Percentiles rank a stretch among this genome's conserved stretches.
These are phyloP conservation scores for Chironex yamaguchii DNA, from an alignment of 30 jellyfish, hydroid and myxozoan genomes.

Conservation along the genomic window DNA sequence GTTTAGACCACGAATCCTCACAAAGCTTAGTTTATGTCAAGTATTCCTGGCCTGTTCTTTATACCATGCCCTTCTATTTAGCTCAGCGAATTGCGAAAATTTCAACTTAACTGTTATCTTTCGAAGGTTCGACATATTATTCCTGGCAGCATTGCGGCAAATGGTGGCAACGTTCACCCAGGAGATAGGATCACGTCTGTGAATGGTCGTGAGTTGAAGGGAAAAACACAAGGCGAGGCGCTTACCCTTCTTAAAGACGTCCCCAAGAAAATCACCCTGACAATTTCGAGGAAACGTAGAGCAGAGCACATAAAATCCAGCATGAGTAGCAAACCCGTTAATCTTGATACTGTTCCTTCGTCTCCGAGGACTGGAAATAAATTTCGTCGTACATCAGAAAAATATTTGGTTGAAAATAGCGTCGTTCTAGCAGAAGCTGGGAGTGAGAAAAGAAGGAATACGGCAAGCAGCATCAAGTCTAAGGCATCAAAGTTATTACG, in stretches of 20 bases:
- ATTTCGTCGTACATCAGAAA: neutral
- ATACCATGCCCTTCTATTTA: neutral
- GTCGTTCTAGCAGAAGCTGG: neutral
- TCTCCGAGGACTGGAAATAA: neutral
- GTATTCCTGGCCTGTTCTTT: too few relatives aligned
- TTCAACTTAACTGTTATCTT: neutral
- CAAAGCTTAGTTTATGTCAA: too few relatives aligned
- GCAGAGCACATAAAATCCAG: constrained; percentile 7
- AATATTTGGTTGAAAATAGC: neutral
- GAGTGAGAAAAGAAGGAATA: too few relatives aligned
- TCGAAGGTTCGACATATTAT: constrained; percentile 90
- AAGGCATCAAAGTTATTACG: neutral
- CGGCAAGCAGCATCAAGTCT: neutral
- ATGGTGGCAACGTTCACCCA: constrained; percentile 75
- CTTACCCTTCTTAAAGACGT: constrained; percentile 79
- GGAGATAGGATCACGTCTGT: constrained; percentile 78
- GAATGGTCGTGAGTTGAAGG: constrained; percentile 76
- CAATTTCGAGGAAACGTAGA: constrained; percentile 57
- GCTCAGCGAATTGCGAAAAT: neutral
- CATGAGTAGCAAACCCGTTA: neutral
- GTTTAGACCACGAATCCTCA: too few relatives aligned
- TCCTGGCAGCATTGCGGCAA: constrained; percentile 91
- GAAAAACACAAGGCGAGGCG: constrained; percentile 88
- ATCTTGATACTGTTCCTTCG: neutral
- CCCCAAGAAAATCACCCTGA: constrained; percentile 60